Percentiles rank a stretch among this genome's conserved stretches.
Conservation (phyloP, 2,113 vertebrate species). For the Callorhinus ursinus region DNA sequence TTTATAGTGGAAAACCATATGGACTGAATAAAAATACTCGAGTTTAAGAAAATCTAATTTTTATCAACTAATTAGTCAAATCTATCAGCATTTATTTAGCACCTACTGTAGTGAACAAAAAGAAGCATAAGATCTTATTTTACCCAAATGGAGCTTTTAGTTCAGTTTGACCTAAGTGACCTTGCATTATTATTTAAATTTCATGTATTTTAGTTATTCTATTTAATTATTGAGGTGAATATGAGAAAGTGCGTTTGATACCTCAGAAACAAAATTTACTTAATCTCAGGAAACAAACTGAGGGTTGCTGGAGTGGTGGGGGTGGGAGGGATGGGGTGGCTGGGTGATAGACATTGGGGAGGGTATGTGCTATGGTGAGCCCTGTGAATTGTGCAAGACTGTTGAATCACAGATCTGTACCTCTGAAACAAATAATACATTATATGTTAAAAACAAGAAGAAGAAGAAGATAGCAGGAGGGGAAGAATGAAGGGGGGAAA, state of each 20-base stretch:
- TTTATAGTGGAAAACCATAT: background rate
- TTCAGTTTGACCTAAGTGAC: background rate
- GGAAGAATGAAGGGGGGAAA: no score
- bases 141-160: background rate
- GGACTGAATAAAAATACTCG: background rate
- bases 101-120: background rate
- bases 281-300: no score
- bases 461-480: no score
- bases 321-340: no score
- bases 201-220: background rate
- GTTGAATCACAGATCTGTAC: no score
- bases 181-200: background rate
- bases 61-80: background rate
- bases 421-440: no score
- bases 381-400: no score
- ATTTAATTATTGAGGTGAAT: background rate
- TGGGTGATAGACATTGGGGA: no score
- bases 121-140: background rate
- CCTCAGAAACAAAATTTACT: background rate
- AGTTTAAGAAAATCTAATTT: background rate
- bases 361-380: no score
- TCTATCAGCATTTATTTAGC: background rate
- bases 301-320: no score
- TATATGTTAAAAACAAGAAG: no score
- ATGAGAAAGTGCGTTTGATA: background rate